phyloP scores from a whole-genome alignment of 2,797 vertebrate species.

The Mus spretus region DNA sequence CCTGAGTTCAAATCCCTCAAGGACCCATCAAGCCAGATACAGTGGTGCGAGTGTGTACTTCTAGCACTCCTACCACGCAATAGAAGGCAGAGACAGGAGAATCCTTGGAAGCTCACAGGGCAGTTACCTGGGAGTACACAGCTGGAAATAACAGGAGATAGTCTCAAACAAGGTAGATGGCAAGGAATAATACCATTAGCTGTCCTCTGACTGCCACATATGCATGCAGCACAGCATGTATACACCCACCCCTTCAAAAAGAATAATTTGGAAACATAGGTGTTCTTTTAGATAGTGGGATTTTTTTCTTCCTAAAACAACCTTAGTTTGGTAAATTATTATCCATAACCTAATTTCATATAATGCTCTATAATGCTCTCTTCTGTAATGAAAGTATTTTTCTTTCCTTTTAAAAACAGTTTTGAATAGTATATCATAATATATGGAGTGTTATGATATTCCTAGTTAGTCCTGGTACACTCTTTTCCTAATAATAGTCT shows the following conservation, averaged over 20 bases:
- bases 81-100: background rate
- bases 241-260: background rate
- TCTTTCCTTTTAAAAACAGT: conserved; percentile 22
- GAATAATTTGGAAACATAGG: conserved; percentile 85
- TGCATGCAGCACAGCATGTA: background rate
- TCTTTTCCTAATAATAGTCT: conserved; percentile 77
- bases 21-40: background rate
- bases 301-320: conserved; percentile 69
- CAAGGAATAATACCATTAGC: background rate
- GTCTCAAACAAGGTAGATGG: background rate
- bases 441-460: conserved; percentile 74
- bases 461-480: conserved; percentile 71
- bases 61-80: background rate
- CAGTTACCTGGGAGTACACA: background rate
- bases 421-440: conserved; percentile 67
- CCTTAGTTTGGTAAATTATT: conserved; percentile 81
- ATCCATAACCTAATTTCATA: conserved; percentile 79
- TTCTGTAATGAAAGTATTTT: conserved; percentile 75
- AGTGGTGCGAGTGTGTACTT: background rate
- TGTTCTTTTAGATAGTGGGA: conserved; percentile 72
- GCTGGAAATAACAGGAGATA: background rate
- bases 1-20: background rate
- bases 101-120: background rate
- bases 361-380: conserved; percentile 76
- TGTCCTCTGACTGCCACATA: background rate